Evolutionary conservation across 2,113 vertebrate genomes (phyloP).

Genomic region (Ophthalmolycus amberensis): DNA sequence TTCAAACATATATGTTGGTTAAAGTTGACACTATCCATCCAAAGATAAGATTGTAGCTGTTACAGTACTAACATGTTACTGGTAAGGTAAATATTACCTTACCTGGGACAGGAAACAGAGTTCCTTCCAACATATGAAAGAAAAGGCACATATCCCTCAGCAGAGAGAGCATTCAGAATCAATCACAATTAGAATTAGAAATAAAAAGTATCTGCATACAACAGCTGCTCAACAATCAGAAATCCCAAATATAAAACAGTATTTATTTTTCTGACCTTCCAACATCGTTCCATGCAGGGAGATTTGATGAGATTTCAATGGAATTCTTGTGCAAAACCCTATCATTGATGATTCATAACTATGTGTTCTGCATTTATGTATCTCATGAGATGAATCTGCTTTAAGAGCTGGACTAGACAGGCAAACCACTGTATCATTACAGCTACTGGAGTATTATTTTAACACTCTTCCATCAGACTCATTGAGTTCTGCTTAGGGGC

Average conservation of each 20-base stretch:
- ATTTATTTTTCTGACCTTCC: not conserved
- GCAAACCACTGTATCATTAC: not conserved
- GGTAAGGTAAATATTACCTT: constrained; percentile 61
- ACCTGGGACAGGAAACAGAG: constrained; percentile 24
- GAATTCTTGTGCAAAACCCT: not conserved
- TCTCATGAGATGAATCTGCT: constrained; percentile 3
- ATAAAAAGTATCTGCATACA: constrained; percentile 8
- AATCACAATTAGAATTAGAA: constrained; percentile 18
- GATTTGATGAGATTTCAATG: not conserved
- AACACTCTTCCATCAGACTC: not conserved
- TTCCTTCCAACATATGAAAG: constrained; percentile 53
- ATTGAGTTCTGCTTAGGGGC: not conserved
- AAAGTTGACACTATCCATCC: constrained; percentile 12
- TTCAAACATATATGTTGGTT: constrained; percentile 7
- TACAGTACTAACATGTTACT: constrained; percentile 1
- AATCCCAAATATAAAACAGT: not conserved
- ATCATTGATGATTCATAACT: constrained; percentile 1
- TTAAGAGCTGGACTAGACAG: not conserved
- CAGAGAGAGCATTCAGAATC: constrained; percentile 25
- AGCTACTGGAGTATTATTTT: not conserved
- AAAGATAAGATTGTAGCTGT: constrained; percentile 19
- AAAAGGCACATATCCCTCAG: constrained; percentile 24
- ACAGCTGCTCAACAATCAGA: constrained; percentile 33
- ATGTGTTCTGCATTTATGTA: not conserved
- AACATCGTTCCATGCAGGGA: not conserved